Evolutionary conservation across 2,797 vertebrate genomes (phyloP).

Genomic region (Synanceia verrucosa): DNA sequence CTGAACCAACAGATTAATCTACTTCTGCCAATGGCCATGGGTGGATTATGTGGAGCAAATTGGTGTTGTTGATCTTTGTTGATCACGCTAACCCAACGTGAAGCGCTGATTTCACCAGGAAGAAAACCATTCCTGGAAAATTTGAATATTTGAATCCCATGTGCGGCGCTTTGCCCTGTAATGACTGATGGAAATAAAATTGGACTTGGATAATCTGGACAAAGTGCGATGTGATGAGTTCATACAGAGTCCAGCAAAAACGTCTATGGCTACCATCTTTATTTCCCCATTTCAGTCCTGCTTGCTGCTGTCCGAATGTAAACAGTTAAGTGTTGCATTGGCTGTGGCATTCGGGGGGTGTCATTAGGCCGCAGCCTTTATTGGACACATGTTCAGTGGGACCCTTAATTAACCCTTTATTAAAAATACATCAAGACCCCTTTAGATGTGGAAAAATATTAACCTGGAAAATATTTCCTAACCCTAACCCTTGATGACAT

Average conservation of each 20-base stretch:
- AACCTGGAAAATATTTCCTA: too few relatives aligned
- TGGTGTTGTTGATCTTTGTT: not conserved
- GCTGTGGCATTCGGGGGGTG: constrained; percentile 36
- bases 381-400: constrained; percentile 45
- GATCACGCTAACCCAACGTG: not conserved
- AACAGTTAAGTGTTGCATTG: constrained; percentile 68
- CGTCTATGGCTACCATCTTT: constrained; percentile 17
- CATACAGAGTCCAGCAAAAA: not conserved
- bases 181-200: not conserved
- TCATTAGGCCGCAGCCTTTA: constrained; percentile 18
- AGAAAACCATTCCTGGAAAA: not conserved
- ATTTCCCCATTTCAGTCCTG: constrained; percentile 44
- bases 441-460: not conserved
- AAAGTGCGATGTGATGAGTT: constrained; percentile 2
- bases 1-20: constrained; percentile 33
- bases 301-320: constrained; percentile 65
- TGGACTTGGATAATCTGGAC: not conserved
- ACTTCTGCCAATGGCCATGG: not conserved
- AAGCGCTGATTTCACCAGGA: not conserved
- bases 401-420: too few relatives aligned
- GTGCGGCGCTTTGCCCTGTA: not conserved
- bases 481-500: too few relatives aligned
- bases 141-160: not conserved
- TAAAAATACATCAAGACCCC: constrained; percentile 27
- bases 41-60: not conserved